phyloP scores from a whole-genome alignment of 2,113 vertebrate genomes.

The Scortum barcoo region DNA sequence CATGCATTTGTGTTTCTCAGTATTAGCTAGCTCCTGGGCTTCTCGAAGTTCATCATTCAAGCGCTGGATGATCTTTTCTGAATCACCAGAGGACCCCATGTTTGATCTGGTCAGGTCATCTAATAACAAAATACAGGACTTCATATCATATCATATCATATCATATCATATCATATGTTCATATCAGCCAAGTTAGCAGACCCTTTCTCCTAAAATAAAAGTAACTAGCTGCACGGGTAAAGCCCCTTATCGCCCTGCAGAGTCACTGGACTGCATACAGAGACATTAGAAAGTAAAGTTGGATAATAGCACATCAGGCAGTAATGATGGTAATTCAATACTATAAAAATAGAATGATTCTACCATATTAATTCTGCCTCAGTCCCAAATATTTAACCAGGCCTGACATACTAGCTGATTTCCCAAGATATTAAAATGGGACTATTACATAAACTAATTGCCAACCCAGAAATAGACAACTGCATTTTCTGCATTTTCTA shows the following conservation, averaged over 20 bases:
- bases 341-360: constrained; percentile 41
- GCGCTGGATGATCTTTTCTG: constrained; percentile 92
- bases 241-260: background rate
- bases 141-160: too few species aligned
- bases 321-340: background rate
- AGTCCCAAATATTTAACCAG: constrained; percentile 75
- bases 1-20: constrained; percentile 92
- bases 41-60: constrained; percentile 92
- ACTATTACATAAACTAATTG: constrained; percentile 84
- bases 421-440: constrained; percentile 79
- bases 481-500: constrained; percentile 51
- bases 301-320: background rate
- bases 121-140: constrained; percentile 65
- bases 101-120: constrained; percentile 92
- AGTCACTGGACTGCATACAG: background rate
- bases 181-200: background rate
- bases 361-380: constrained; percentile 44
- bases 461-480: constrained; percentile 76
- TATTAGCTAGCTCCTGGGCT: constrained; percentile 91
- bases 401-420: constrained; percentile 76
- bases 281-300: background rate
- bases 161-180: too few species aligned
- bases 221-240: background rate
- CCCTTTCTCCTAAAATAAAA: background rate
- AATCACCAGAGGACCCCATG: constrained; percentile 88